Base-by-base conservation (phyloP, 2,113 vertebrate species). In the Lota lota region DNA sequence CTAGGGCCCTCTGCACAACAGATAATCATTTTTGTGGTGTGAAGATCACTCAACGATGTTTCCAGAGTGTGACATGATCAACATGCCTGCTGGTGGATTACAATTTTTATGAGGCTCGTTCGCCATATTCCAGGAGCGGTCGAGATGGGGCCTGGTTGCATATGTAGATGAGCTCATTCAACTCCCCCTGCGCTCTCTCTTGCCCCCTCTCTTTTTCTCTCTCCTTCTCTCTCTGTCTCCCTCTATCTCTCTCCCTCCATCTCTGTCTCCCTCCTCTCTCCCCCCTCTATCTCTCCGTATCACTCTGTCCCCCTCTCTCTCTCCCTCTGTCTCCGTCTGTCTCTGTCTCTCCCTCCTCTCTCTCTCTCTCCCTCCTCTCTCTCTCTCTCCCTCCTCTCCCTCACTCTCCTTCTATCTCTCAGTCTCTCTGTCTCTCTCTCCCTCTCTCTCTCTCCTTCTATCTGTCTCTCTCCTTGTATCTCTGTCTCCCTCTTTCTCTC, bases 21-120 rank as follows among this genome's bases (percentile, higher is more conserved):
- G 69, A 70, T 79, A 75, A 68, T 36, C 47, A 22, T 66, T 68
- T 57, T 54, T 50, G 69, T 14, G 50, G 64, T n/a, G 51, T 76
- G 61, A 60, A 20, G 20, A 80, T 71, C 62, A 15, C 57, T 79
- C 76, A 72, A 5, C 63, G 28, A 53, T n/a, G 18, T 47, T 33
- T 68, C 47, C 65, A 61, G 72, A 61, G 53, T 60, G 60, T 73
- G 72, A 81, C 73, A 75, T 20, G 66, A 81, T 76, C 74, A 75
- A 69, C 79, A 79, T 70, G 68, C 68, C 73, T 72, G 50, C 40
- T 61, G 68, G 68, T 75, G 66, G 75, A 80, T 88, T 77, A 72
- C 76, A 78, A 59, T 78, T 76, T 86, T 86, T 83, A 85, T 69
- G 79, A 77, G 67, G 33, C 73, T 68, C 59, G 12, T 63, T 76